Evolutionary conservation across 2,113 vertebrate species (phyloP).

Genomic region (Laticauda laticaudata): DNA sequence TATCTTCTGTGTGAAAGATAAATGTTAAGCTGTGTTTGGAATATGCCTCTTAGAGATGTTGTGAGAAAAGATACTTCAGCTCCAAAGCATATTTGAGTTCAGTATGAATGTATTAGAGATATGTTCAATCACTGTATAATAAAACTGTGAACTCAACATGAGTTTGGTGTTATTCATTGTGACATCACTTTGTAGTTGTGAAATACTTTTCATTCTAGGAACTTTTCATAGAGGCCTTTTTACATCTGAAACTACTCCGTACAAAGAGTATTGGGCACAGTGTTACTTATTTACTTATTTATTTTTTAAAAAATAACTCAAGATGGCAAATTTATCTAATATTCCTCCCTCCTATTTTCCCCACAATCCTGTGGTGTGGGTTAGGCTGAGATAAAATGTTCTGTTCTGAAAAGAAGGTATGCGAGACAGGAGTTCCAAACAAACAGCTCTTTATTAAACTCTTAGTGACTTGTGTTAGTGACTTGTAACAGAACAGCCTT

Average conservation of each 20-base stretch:
- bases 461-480: no score
- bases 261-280: background rate
- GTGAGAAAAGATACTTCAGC: background rate
- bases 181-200: background rate
- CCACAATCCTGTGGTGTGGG: background rate
- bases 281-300: background rate
- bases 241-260: background rate
- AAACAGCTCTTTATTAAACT: no score
- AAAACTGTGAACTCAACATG: background rate
- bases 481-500: no score
- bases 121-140: conserved; percentile 6
- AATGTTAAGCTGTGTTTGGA: conserved; percentile 59
- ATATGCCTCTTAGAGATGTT: conserved; percentile 13
- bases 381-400: background rate
- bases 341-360: background rate
- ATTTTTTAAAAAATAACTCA: background rate
- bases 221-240: background rate
- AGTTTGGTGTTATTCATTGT: background rate
- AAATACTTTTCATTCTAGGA: background rate
- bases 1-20: conserved; percentile 29
- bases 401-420: no score
- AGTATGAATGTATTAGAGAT: conserved; percentile 27
- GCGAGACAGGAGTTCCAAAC: no score
- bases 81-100: conserved; percentile 35
- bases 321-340: background rate